Evolutionary conservation across 2,888 invertebrate species (phyloP), one percentile per base, ranked within the genome.

Genomic region (Asteroscopus sphinx): DNA sequence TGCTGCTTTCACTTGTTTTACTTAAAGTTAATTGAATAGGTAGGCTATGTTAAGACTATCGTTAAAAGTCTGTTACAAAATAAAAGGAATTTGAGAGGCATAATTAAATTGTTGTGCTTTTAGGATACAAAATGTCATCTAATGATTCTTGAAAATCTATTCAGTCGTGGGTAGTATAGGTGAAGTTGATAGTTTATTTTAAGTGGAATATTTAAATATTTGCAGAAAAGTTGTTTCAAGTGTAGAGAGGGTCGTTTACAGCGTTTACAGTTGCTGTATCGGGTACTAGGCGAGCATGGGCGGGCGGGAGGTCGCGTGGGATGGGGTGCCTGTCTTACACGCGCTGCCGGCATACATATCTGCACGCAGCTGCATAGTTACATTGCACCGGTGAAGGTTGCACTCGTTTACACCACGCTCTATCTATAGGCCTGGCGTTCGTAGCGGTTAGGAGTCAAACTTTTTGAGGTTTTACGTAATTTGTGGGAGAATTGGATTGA

Each of bases 391-490:
- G 77, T 75, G 90, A 91, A 89, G 89, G 91, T 84, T 89, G 86
- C 85, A 80, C 83, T 86, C 82, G 82, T 79, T 90, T 90, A 91
- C 90, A 89, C 81, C 80, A 73, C 65, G 57, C 72, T 70, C 73
- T 66, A 74, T 80, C 76, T 81, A 79, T 80, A 82, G 79, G 81
- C 69, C 69, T 62, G 9, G 67, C 77, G 72, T 79, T 76, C 48
- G 67, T 76, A 79, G 79, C 72, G 78, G 82, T 82, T 80, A 80
- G 80, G 71, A 85, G 81, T 83, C 85, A 81, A 86, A 88, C 90
- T 88, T 68, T n/a, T 88, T 88, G 86, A 88, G 82, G 88, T 86
- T 89, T 90, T 91, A 88, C 87, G 89, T 91, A 89, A 92, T 91
- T 91, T 89, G 89, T 83, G 83, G 83, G 80, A 86, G 86, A 86